A percentile compares a stretch with the other conserved stretches of the same genome.
Evolutionary conservation across 2,888 invertebrate genomes (phyloP).

Genomic region (Homarus gammarus): DNA sequence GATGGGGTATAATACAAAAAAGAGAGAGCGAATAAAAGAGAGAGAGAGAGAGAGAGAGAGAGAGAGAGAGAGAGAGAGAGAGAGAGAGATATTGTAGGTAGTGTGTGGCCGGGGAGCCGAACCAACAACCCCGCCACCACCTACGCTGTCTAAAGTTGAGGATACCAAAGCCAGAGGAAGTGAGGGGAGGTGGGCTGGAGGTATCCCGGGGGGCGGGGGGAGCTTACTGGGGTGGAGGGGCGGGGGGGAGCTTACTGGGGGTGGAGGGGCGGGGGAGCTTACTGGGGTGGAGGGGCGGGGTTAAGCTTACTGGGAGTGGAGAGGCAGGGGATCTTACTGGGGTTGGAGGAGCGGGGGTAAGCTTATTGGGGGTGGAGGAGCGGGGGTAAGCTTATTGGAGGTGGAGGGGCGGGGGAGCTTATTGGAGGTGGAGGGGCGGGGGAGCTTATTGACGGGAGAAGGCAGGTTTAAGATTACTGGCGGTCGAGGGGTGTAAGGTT

Average conservation of each 20-base stretch:
- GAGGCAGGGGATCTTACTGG: not conserved
- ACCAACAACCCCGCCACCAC: constrained; percentile 25
- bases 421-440: no score
- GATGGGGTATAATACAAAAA: not conserved
- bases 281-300: not conserved
- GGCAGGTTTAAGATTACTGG: no score
- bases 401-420: no score
- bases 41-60: not conserved
- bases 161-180: not conserved
- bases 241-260: not conserved
- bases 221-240: not conserved
- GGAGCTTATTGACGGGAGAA: no score
- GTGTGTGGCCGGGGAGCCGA: constrained; percentile 16
- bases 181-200: not conserved
- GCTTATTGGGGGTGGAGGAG: no score
- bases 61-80: not conserved
- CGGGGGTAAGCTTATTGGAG: no score
- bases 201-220: not conserved
- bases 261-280: not conserved
- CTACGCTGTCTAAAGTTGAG: constrained; percentile 50
- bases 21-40: not conserved
- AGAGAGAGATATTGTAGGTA: constrained; percentile 18
- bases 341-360: not conserved
- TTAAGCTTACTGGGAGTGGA: no score
- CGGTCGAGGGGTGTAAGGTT: no score